Evolutionary conservation across 2,888 invertebrate genomes (phyloP).

Genomic region (Trichopoda pennipes): DNA sequence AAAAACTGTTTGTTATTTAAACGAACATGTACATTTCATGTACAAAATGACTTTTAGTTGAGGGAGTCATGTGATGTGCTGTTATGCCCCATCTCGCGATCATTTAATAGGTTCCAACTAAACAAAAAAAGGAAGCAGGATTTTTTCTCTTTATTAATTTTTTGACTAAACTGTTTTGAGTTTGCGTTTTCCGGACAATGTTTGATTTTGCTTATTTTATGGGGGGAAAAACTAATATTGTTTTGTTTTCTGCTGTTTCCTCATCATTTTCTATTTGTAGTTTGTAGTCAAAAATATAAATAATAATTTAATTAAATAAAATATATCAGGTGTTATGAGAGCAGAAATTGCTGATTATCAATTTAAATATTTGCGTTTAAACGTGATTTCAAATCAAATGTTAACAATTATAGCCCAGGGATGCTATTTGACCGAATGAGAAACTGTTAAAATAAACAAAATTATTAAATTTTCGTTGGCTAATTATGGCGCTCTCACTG

Average conservation of each 20-base stretch:
- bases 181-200: neutral
- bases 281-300: neutral
- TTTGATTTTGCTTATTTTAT: slow-evolving; percentile 25
- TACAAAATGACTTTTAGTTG: slow-evolving; percentile 8
- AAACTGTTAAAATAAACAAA: too few species aligned
- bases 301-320: too few species aligned
- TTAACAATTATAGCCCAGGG: too few species aligned
- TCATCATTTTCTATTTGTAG: neutral
- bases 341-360: too few species aligned
- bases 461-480: too few species aligned
- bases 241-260: neutral
- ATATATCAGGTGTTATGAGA: too few species aligned
- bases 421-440: too few species aligned
- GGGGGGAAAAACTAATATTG: slow-evolving; percentile 11
- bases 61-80: slow-evolving; percentile 31
- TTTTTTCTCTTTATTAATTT: neutral
- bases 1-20: slow-evolving; percentile 51
- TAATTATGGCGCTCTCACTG: too few species aligned
- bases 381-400: too few species aligned
- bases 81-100: neutral
- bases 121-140: neutral
- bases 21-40: slow-evolving; percentile 7
- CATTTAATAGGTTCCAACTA: slow-evolving; percentile 2
- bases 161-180: slow-evolving; percentile 5
- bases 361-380: too few species aligned